Evolutionary conservation across 2,797 vertebrate genomes (phyloP).

Genomic region (Carduelis carduelis): DNA sequence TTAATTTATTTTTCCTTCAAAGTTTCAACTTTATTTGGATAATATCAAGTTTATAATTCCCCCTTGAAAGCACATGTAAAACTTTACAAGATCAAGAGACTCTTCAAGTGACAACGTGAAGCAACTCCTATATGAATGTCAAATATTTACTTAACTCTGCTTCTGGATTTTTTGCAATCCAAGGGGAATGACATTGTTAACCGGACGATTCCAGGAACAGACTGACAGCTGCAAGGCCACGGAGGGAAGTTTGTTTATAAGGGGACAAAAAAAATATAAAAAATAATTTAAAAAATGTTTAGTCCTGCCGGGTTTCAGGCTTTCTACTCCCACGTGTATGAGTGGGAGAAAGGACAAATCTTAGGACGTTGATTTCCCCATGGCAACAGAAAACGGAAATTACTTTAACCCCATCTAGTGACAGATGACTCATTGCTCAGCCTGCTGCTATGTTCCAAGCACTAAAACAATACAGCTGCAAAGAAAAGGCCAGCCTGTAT

Average conservation of each 20-base stretch:
- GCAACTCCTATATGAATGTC: constrained; percentile 45
- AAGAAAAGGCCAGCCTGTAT: neutral
- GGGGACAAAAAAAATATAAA: neutral
- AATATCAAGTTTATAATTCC: neutral
- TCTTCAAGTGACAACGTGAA: neutral
- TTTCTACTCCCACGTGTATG: constrained; percentile 64
- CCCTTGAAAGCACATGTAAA: neutral
- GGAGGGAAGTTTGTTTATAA: constrained; percentile 70
- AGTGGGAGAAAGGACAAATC: constrained; percentile 68
- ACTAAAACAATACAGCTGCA: constrained; percentile 35
- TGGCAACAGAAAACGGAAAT: constrained; percentile 58
- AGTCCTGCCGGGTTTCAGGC: constrained; percentile 45
- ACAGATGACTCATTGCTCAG: constrained; percentile 51
- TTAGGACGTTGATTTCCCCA: constrained; percentile 62
- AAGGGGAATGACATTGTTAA: constrained; percentile 72
- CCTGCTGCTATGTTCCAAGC: constrained; percentile 37
- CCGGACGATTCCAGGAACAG: constrained; percentile 58
- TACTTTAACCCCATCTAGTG: constrained; percentile 71
- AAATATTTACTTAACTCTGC: constrained; percentile 78
- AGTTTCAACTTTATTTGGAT: neutral
- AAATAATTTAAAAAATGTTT: neutral
- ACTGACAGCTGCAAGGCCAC: constrained; percentile 63
- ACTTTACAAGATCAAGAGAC: neutral
- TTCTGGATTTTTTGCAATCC: constrained; percentile 64
- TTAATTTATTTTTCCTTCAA: neutral